Percentiles rank a stretch among this genome's conserved stretches.
Conservation (phyloP, 2,797 vertebrate species). For the Pantherophis alleghaniensis region DNA sequence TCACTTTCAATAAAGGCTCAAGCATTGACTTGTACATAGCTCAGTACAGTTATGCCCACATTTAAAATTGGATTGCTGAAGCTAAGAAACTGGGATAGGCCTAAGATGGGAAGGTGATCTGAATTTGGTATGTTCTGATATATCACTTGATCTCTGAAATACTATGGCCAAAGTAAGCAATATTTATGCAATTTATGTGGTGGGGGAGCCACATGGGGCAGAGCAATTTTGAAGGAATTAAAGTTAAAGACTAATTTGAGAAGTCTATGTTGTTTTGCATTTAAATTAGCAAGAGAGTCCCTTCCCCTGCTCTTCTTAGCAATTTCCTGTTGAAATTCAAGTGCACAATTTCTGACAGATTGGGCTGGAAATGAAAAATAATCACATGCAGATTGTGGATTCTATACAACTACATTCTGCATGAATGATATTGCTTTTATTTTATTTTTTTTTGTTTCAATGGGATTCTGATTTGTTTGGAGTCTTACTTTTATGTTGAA, state of each 20-base stretch:
- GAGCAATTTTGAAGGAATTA: background rate
- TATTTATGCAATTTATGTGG: background rate
- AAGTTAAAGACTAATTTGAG: background rate
- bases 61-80: background rate
- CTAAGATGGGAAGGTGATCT: background rate
- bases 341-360: background rate
- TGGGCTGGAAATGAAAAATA: background rate
- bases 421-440: background rate
- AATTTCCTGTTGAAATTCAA: background rate
- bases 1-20: background rate
- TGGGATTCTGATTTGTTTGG: background rate
- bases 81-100: background rate
- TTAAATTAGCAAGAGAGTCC: background rate
- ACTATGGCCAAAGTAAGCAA: background rate
- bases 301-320: background rate
- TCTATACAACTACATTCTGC: background rate
- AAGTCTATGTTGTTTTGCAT: background rate
- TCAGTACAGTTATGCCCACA: background rate
- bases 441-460: background rate
- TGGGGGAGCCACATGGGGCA: background rate
- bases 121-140: background rate
- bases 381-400: background rate
- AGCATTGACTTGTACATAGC: no score
- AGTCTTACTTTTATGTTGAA: background rate
- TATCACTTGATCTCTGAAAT: background rate